Base-by-base conservation (phyloP, 2,888 invertebrate genomes). In the Sphaeridia pumilis region DNA sequence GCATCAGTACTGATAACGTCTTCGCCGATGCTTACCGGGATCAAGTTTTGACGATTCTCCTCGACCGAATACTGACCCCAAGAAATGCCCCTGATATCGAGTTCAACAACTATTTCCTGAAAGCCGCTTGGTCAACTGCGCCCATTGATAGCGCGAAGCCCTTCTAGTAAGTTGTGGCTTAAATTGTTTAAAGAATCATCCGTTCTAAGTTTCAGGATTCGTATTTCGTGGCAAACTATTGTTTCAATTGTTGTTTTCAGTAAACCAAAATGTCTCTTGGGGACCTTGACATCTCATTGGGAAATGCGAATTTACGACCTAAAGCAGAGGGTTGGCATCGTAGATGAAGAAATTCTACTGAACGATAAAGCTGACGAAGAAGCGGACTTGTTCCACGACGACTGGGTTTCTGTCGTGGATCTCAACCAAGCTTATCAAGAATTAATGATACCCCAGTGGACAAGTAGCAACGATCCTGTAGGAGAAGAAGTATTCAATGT, bases 31-130 rank as follows among this genome's bases (percentile, higher is more conserved):
- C 36, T 5, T 21, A 21, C 28, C 49, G 49, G 25, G 21, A 17
- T 2, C 36, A 48, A 20, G 21, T 56, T 3, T 46, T 35, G 3
- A 53, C 52, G 3, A 27, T 56, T 12, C 24, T 56, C 10, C 41
- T 53, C 20, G 52, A 56, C 25, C 52, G 49, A 2, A 41, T 56
- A 22, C 22, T 52, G 12, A 53, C 56, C 2, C 56, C 56, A 2
- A 44, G 42, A 22, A 49, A 41, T 5, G 41, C 48, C 14, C 22
- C 41, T 3, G 56, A 52, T n/a, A 38, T 53, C 25, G 56, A 56
- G 20, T 52, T 49, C 22, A 49, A 46, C 31, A 49, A 56, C 26
- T 36, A 42, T 43, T 52, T 53, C 22, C 26, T 26, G 1, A 45
- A 41, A 5, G 46, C 48, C 12, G 46, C 44, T 2, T 56, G 56